Evolutionary conservation across 2,113 vertebrate species (phyloP).

Genomic region (Chelonoidis abingdonii): DNA sequence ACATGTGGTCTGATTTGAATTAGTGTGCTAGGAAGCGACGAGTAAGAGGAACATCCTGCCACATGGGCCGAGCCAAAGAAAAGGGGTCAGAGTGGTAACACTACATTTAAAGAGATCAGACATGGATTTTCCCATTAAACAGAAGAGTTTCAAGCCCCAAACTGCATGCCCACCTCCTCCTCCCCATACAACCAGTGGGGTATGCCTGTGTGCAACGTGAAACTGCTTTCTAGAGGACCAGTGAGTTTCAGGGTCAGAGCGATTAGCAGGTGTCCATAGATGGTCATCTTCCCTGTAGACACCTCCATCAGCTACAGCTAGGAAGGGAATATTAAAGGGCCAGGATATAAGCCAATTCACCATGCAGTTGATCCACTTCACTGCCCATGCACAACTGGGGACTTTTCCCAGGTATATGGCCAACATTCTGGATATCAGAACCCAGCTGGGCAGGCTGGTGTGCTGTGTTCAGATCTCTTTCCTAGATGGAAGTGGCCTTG

Average conservation of each 20-base stretch:
- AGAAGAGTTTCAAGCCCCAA: background rate
- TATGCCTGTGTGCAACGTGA: rapidly evolving
- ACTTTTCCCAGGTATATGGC: background rate
- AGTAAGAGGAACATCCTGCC: background rate
- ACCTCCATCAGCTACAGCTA: background rate
- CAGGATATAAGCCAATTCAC: background rate
- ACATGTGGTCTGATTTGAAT: rapidly evolving
- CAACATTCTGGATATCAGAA: background rate
- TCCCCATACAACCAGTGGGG: background rate
- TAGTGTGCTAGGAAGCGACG: rapidly evolving
- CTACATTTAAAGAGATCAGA: background rate
- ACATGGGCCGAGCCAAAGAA: rapidly evolving
- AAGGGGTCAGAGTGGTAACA: background rate
- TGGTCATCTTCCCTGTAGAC: background rate
- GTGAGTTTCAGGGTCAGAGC: background rate
- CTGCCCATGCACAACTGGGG: background rate
- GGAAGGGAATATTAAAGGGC: background rate
- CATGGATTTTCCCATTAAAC: background rate
- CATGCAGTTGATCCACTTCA: background rate
- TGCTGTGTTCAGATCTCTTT: no score
- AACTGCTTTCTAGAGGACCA: background rate
- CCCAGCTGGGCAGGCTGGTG: no score
- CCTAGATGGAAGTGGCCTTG: no score
- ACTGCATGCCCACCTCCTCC: background rate
- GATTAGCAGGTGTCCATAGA: background rate